Base-by-base conservation (phyloP, 2,888 invertebrate species). In the Drosophila yooni region DNA sequence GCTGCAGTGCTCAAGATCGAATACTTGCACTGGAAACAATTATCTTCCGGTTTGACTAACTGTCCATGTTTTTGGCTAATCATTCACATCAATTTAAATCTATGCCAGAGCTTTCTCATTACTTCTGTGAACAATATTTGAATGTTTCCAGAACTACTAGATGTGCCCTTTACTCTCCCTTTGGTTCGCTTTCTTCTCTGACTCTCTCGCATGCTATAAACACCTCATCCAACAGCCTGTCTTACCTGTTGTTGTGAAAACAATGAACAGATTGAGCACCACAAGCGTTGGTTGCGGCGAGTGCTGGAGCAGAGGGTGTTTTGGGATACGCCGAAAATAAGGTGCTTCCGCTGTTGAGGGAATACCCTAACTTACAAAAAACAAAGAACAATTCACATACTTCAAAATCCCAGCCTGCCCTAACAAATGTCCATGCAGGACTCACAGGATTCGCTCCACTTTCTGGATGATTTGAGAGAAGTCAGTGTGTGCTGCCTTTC, bases 201-300 rank as follows among this genome's bases (percentile, higher is more conserved):
- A 46, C 25, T 21, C 31, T 29, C 21, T 36, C 33, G 57, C 62
- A 25, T 15, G 15, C 25, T 15, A 15, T 25, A 15, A 46, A 46
- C 48, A 40, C 56, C 48, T 62, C 68, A 76, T 71, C 70, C 62
- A 68, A 56, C 56, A 67, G 61, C 70, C 68, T 68, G 68, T 72
- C 72, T 79, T 60, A 61, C 51, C 70, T 72, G 70, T 74, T 88
- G 86, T 85, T 88, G 79, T 70, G 53, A 77, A 85, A 84, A 89
- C 88, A 84, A 84, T 82, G 88, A 75, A 74, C 84, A 83, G 79
- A 88, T 75, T 83, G 81, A 79, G 84, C 71, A 72, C 48, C 56
- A 68, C 50, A 68, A 53, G 40, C 56, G 48, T 36, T 38, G 5
- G 68, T 48, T 27, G 69, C 56, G 33, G 29, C 33, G 33, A 58